These are phyloP conservation scores for Crypturellus undulatus DNA, from an alignment of 2,113 vertebrate genomes.

Conservation along the genomic window DNA sequence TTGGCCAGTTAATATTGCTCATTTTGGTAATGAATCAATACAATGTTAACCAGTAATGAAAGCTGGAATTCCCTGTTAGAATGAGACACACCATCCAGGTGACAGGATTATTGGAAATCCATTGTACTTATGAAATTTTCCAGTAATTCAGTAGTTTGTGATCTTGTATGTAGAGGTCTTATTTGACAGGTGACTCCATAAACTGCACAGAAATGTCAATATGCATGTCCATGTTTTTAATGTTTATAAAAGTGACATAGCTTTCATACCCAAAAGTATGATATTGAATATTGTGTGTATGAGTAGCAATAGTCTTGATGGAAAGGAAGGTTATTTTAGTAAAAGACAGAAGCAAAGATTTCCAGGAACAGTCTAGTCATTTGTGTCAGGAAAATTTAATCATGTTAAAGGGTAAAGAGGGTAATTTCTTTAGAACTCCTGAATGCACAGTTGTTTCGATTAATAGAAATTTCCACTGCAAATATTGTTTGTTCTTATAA, in stretches of 20 bases:
- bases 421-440: conserved; percentile 33
- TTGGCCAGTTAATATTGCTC: conserved; percentile 27
- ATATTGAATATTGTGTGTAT: conserved; percentile 52
- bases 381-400: conserved; percentile 32
- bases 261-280: conserved; percentile 55
- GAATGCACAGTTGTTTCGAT: conserved; percentile 65
- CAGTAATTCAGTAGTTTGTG: conserved; percentile 62
- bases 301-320: conserved; percentile 62
- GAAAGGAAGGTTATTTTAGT: conserved; percentile 66
- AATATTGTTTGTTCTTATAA: conserved; percentile 50
- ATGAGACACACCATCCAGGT: conserved; percentile 20
- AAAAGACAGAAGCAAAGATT: conserved; percentile 38
- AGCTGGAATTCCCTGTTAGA: conserved; percentile 50
- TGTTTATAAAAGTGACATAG: conserved; percentile 69
- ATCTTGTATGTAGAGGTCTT: conserved; percentile 68
- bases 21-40: conserved; percentile 37
- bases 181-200: conserved; percentile 67
- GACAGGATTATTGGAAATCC: conserved; percentile 45
- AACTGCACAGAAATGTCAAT: conserved; percentile 66
- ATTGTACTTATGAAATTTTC: conserved; percentile 36
- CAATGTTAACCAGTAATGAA: conserved; percentile 20
- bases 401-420: conserved; percentile 21
- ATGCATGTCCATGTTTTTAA: conserved; percentile 72
- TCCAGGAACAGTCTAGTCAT: conserved; percentile 56
- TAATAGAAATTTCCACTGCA: conserved; percentile 56